phyloP scores from a whole-genome alignment of 2,113 vertebrate genomes.

The Blennius ocellaris region DNA sequence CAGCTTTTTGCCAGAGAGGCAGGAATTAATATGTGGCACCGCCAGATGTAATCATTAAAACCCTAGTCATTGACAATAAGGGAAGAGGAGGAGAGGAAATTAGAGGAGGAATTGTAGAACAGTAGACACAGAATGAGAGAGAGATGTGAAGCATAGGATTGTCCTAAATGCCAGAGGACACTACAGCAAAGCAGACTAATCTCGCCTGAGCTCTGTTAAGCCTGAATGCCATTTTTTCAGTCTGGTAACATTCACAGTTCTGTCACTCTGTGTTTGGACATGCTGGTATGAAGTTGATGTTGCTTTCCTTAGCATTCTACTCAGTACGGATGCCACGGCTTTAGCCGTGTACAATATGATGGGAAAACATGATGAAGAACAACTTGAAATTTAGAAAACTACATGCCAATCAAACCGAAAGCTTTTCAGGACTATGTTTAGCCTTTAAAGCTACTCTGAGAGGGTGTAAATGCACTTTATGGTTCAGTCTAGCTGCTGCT shows the following conservation, averaged over 20 bases:
- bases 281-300: constrained; percentile 30
- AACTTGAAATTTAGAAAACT: not conserved
- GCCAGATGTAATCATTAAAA: constrained; percentile 83
- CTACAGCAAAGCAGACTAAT: constrained; percentile 44
- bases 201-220: constrained; percentile 33
- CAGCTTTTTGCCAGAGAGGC: constrained; percentile 83
- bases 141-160: constrained; percentile 22
- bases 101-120: constrained; percentile 54
- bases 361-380: not conserved
- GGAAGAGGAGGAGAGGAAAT: constrained; percentile 59
- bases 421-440: constrained; percentile 13
- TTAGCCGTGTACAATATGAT: not conserved
- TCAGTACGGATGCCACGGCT: constrained; percentile 11
- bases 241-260: constrained; percentile 26
- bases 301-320: constrained; percentile 9
- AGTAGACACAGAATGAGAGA: constrained; percentile 41
- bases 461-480: constrained; percentile 20
- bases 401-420: constrained; percentile 14
- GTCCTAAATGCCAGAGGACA: constrained; percentile 50
- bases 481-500: constrained; percentile 27
- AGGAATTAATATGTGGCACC: constrained; percentile 81
- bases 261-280: constrained; percentile 21
- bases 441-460: constrained; percentile 18
- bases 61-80: constrained; percentile 73
- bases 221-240: constrained; percentile 37